phyloP scores from a whole-genome alignment of 30 jellyfish, hydroid and myxozoan genomes.

The Turritopsis dohrnii region DNA sequence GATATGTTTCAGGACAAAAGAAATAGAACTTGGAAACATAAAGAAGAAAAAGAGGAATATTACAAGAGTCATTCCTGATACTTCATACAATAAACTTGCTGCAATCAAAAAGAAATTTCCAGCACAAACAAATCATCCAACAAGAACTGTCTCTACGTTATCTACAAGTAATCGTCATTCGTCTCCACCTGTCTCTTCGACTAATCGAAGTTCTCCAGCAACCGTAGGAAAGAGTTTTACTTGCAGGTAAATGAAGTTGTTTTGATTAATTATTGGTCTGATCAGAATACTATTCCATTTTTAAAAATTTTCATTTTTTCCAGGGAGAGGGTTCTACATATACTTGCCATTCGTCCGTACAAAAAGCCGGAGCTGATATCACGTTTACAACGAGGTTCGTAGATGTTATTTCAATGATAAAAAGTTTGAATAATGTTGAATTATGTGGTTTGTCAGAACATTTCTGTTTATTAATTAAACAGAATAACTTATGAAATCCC shows the following conservation, averaged over 20 bases:
- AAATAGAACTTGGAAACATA: constrained; percentile 54
- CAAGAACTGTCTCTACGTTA: not conserved
- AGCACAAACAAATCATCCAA: constrained; percentile 1
- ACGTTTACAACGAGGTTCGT: constrained; percentile 72
- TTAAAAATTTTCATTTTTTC: constrained; percentile 41
- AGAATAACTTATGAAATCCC: too few relatives aligned
- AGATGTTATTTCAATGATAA: not conserved
- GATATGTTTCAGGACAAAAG: constrained; percentile 65
- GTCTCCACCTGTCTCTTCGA: not conserved
- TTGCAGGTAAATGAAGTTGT: constrained; percentile 3
- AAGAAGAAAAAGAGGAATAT: constrained; percentile 34
- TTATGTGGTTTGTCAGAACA: too few relatives aligned
- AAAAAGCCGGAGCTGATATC: constrained; percentile 74
- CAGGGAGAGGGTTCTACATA: constrained; percentile 85
- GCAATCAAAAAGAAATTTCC: constrained; percentile 7
- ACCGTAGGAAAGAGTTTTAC: constrained; percentile 19
- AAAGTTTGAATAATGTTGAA: too few relatives aligned
- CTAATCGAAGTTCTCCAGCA: constrained; percentile 15
- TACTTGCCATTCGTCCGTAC: constrained; percentile 77
- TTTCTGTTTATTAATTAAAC: too few relatives aligned
- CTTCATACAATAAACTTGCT: constrained; percentile 1
- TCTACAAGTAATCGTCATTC: not conserved
- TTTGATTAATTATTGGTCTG: not conserved
- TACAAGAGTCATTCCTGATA: not conserved
- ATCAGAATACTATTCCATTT: not conserved